Base-by-base conservation (phyloP, 1,140 invertebrate genomes). In the Bombyx mori region DNA sequence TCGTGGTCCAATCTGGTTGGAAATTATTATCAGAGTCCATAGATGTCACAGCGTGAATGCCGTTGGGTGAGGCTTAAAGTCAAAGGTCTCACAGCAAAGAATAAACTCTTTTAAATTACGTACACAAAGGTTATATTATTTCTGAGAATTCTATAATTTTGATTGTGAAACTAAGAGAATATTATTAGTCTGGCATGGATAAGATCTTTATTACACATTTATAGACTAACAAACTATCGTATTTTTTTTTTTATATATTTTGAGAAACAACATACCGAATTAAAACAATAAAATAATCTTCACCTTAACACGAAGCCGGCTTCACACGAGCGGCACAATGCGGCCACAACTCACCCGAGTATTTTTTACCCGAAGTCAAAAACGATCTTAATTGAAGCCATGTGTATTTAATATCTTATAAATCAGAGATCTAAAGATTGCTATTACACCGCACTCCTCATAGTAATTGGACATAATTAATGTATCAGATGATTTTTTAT, bases 301-400 rank as follows among this genome's bases (percentile, higher is more conserved):
- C 26, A 22, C 68, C 77, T 77, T 77, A 77, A 71, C 51, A 42
- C 67, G 62, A 73, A 73, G 65, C 44, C 54, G 18, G 49, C 60
- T 71, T 69, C 73, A 75, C 75, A 71, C 61, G 52, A 48, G 49
- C 53, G 60, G 66, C 63, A 71, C 52, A 60, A 71, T 54, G 65
- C 54, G 66, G 60, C 66, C 60, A 62, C 66, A 69, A 60, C 26
- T 35, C 26, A 35, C 59, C 51, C 52, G 57, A 60, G 61, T 46
- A 56, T 47, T 64, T 73, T 72, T 72, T 68, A 71, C 26, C 48
- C 26, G 66, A 43, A 48, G 46, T 44, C 61, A 18, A 64, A 67
- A 71, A 68, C 57, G 56, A 61, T 65, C 69, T 81, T 81, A 75
- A 77, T 75, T 77, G 71, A 65, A 60, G 57, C 65, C 75, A 79